Conservation (phyloP, 1,140 invertebrate species). For the Atta cephalotes region DNA sequence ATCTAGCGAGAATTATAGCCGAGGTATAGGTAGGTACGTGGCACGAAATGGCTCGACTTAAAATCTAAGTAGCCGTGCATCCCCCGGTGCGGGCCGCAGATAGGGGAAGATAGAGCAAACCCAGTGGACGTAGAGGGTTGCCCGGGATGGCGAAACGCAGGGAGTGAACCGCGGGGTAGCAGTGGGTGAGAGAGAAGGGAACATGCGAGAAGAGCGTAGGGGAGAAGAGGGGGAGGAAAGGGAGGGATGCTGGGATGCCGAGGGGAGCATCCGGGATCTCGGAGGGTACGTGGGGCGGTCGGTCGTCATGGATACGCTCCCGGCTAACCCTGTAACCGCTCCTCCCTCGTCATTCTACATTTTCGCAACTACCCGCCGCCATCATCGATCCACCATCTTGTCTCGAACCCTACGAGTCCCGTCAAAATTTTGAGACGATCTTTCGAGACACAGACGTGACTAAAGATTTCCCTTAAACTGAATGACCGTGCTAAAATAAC, state of each 20-base stretch:
- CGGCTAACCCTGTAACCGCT: constrained; percentile 81
- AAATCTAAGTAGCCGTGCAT: constrained; percentile 70
- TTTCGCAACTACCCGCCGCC: constrained; percentile 81
- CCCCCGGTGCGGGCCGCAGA: constrained; percentile 38
- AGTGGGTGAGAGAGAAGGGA: constrained; percentile 57
- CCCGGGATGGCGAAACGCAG: constrained; percentile 56
- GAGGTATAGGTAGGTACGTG: constrained; percentile 51
- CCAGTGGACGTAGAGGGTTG: constrained; percentile 54
- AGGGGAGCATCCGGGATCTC: constrained; percentile 82
- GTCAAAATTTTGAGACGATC: constrained; percentile 65
- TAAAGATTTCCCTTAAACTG: constrained; percentile 7
- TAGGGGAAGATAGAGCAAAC: constrained; percentile 63
- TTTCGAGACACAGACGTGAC: constrained; percentile 13
- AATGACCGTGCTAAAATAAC: not conserved
- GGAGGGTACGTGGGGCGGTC: constrained; percentile 84
- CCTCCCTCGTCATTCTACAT: constrained; percentile 76
- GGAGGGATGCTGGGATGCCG: constrained; percentile 75
- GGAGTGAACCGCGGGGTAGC: constrained; percentile 49
- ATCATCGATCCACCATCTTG: constrained; percentile 87
- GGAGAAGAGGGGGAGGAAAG: constrained; percentile 57
- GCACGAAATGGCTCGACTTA: constrained; percentile 67
- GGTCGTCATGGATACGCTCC: constrained; percentile 85
- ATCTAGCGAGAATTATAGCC: constrained; percentile 68
- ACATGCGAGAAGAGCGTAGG: constrained; percentile 13
- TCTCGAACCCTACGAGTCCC: constrained; percentile 63